These are phyloP conservation scores for Temnothorax ravouxi DNA, from an alignment of 2,888 invertebrate species.

Conservation along the genomic window DNA sequence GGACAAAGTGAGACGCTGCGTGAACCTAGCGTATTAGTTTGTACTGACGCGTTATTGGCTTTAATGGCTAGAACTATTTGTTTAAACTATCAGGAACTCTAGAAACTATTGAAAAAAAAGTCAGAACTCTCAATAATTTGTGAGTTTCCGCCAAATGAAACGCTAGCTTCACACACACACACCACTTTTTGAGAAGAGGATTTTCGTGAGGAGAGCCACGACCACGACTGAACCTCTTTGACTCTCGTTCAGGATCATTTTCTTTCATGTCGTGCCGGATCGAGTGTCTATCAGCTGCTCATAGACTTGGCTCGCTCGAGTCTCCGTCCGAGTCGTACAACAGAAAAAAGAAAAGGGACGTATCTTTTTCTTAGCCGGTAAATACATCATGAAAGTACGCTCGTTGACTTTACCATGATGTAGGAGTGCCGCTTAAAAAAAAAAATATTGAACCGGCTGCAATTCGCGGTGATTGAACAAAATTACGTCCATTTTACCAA, in stretches of 20 bases:
- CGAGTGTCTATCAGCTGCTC: conserved; percentile 77
- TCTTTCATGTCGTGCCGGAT: conserved; percentile 47
- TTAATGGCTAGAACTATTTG: too few relatives aligned
- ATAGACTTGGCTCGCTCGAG: conserved; percentile 67
- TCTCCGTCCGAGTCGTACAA: conserved; percentile 49
- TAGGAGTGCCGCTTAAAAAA: conserved; percentile 64
- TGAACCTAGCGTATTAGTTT: too few relatives aligned
- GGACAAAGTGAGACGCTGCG: too few relatives aligned
- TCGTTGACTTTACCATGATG: conserved; percentile 71
- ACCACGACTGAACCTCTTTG: conserved; percentile 37
- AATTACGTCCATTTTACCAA: conserved; percentile 60
- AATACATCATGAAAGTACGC: conserved; percentile 79
- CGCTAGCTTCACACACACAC: too few relatives aligned
- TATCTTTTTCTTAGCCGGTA: conserved; percentile 75
- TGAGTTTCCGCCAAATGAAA: too few relatives aligned
- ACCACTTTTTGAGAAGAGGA: conserved; percentile 39
- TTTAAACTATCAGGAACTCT: too few relatives aligned
- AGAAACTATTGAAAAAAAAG: too few relatives aligned
- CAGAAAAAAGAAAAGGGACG: conserved; percentile 57
- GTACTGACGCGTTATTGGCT: too few relatives aligned
- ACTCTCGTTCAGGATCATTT: conserved; percentile 42
- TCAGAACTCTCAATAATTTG: too few relatives aligned
- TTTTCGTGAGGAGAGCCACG: conserved; percentile 4
- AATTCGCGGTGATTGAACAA: conserved; percentile 53
- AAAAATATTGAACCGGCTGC: conserved; percentile 44